Base-by-base conservation (phyloP, 2,888 invertebrate genomes). In the Epiblema foenella region DNA sequence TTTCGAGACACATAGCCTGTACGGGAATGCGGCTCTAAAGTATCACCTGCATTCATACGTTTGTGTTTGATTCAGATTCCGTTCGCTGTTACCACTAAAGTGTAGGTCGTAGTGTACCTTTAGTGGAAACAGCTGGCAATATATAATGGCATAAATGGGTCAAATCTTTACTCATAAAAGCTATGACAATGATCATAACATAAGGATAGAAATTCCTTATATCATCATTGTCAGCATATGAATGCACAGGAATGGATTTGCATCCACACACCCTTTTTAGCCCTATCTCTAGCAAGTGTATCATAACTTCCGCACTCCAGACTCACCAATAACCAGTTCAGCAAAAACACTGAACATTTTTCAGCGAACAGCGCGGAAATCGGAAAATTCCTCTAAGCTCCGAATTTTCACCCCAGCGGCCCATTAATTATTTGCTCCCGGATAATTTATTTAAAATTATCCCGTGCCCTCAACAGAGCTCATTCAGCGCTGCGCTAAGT, bases 381-480 rank as follows among this genome's bases (percentile, higher is more conserved):
- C 66, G 70, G 70, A 56, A 71, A 71, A 71, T 71, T 66, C 70
- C 70, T 56, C 60, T 60, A 66, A 71, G 66, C 70, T 71, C 37
- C 60, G 66, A 71, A 66, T 66, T 71, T 66, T 66, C 70, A 63
- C 75, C 71, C 68, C 59, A 63, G 57, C 62, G 51, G 52, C 60
- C 68, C 75, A 72, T 74, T 76, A 75, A 76, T 76, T 75, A 74
- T 75, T 73, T 75, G 75, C 74, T 72, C 74, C 75, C 57, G 58
- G 73, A 77, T 75, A 75, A 75, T 77, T 75, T 77, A 77, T 77
- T 77, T 75, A 75, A 75, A 77, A 75, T 75, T 75, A 77, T 75
- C 73, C 68, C 62, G 54, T 64, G 67, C 73, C 72, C 75, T 71
- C 72, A 62, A 60, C 57, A 67, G 72, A 71, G 74, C 70, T 75